These are phyloP conservation scores for Aurelia aurita DNA, from an alignment of 30 jellyfish, hydroid and myxozoan genomes.

Conservation along the genomic window DNA sequence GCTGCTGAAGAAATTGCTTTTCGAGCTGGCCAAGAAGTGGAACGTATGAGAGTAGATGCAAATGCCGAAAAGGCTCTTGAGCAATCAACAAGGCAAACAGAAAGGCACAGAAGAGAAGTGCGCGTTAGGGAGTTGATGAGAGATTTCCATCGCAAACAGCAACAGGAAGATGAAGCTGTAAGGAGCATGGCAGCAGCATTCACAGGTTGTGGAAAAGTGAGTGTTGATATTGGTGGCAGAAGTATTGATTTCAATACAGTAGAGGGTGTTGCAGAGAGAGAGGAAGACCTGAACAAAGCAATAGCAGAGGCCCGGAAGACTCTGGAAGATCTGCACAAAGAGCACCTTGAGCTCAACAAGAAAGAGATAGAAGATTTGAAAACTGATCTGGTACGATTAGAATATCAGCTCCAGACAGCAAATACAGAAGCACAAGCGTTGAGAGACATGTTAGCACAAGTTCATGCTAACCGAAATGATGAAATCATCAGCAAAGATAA, in stretches of 20 bases:
- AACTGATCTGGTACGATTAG: conserved; percentile 47
- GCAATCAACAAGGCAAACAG: conserved; percentile 65
- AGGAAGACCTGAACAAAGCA: conserved; percentile 69
- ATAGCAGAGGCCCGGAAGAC: conserved; percentile 48
- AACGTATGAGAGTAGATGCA: conserved; percentile 61
- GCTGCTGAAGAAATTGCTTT: conserved; percentile 71
- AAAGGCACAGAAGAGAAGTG: conserved; percentile 69
- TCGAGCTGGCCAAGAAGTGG: conserved; percentile 69
- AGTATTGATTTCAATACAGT: conserved; percentile 63
- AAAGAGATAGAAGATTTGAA: conserved; percentile 72
- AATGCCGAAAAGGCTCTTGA: conserved; percentile 72
- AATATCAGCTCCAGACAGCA: conserved; percentile 66
- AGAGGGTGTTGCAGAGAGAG: conserved; percentile 81
- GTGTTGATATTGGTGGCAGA: conserved; percentile 66
- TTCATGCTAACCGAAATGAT: conserved; percentile 50
- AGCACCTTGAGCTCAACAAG: conserved; percentile 53
- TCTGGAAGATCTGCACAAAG: conserved; percentile 71
- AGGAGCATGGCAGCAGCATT: conserved; percentile 69
- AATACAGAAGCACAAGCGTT: conserved; percentile 48
- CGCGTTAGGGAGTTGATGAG: conserved; percentile 60
- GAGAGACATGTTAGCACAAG: conserved; percentile 55
- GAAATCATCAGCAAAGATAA: conserved; percentile 65
- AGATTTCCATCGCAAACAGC: conserved; percentile 42
- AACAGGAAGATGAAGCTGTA: conserved; percentile 49
- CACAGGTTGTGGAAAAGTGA: conserved; percentile 68